These are phyloP conservation scores for Amphipyra tragopoginis DNA, from an alignment of 2,888 invertebrate genomes.

Conservation along the genomic window DNA sequence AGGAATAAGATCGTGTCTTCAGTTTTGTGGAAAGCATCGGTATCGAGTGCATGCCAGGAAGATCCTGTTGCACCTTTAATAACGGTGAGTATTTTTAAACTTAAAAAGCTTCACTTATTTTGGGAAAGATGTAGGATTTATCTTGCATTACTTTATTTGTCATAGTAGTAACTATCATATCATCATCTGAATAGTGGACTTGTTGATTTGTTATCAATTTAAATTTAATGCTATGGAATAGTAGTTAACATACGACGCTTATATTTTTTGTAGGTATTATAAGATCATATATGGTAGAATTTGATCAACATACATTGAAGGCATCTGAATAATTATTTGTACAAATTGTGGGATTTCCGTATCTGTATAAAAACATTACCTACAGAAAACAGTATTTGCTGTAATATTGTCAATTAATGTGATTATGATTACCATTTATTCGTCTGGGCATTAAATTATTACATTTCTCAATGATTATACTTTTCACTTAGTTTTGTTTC, in stretches of 20 bases:
- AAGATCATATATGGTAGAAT: neutral
- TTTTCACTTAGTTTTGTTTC: no score
- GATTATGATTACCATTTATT: no score
- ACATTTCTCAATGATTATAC: no score
- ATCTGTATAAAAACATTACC: no score
- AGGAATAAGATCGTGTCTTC: slow-evolving; percentile 72
- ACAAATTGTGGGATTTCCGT: no score
- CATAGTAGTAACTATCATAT: neutral
- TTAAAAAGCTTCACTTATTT: slow-evolving; percentile 41
- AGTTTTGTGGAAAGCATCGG: slow-evolving; percentile 84
- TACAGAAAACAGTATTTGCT: no score
- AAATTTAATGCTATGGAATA: neutral
- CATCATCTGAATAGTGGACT: neutral
- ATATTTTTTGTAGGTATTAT: neutral
- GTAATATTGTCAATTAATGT: no score
- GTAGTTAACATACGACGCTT: neutral
- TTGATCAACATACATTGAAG: no score
- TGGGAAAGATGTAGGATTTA: slow-evolving; percentile 18
- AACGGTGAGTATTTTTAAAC: slow-evolving; percentile 82
- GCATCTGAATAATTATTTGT: no score
- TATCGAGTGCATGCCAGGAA: slow-evolving; percentile 77
- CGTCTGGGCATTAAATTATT: no score
- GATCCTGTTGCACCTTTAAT: slow-evolving; percentile 86
- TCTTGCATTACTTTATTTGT: slow-evolving; percentile 6
- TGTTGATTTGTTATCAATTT: slow-evolving; percentile 15